phyloP scores from a whole-genome alignment of 2,113 vertebrate genomes.

The Sinocyclocheilus anshuiensis region DNA sequence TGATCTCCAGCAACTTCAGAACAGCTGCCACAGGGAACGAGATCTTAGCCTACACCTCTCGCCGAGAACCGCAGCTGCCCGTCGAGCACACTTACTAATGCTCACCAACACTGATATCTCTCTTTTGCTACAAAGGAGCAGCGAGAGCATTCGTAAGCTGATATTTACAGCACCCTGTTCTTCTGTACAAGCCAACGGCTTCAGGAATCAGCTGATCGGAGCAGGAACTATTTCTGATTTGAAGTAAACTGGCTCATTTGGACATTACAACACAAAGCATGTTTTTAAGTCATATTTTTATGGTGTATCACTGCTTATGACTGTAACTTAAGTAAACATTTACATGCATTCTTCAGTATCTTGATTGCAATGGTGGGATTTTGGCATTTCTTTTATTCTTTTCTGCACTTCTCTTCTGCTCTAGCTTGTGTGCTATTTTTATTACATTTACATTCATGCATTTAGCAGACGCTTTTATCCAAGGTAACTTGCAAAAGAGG shows the following conservation, averaged over 20 bases:
- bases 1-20: conserved; percentile 52
- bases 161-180: neutral
- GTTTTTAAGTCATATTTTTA: neutral
- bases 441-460: neutral
- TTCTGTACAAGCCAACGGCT: neutral
- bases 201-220: neutral
- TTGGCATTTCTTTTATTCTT: neutral
- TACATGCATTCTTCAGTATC: neutral
- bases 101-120: conserved; percentile 38
- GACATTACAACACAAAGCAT: neutral
- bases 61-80: conserved; percentile 42
- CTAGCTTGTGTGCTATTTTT: neutral
- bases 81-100: conserved; percentile 45
- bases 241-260: too few relatives aligned
- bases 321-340: neutral
- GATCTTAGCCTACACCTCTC: conserved; percentile 18
- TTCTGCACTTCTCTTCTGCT: neutral
- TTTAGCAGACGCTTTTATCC: too few relatives aligned
- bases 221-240: neutral
- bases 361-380: neutral
- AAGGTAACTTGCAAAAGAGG: neutral
- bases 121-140: conserved; percentile 1
- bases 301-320: neutral
- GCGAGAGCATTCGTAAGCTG: neutral
- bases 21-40: conserved; percentile 34